Percentiles rank a stretch among this genome's conserved stretches.
These are phyloP conservation scores for Herminia tarsipennalis DNA, from an alignment of 2,888 invertebrate genomes.

Conservation along the genomic window DNA sequence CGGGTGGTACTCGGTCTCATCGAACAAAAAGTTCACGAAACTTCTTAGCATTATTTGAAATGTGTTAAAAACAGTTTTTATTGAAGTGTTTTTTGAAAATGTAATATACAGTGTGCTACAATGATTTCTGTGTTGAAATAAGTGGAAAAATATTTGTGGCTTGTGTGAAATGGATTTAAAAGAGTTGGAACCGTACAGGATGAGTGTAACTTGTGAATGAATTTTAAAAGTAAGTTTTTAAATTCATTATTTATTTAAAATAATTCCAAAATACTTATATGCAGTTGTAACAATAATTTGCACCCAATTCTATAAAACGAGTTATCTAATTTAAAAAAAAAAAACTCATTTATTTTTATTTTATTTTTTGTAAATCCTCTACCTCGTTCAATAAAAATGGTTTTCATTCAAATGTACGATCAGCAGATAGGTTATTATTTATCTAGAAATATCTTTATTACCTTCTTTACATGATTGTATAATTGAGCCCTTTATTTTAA, in stretches of 20 bases:
- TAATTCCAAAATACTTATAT: too few relatives aligned
- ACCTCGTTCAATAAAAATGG: too few relatives aligned
- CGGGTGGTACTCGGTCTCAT: constrained; percentile 14
- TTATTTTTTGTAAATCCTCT: too few relatives aligned
- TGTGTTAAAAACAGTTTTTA: background rate
- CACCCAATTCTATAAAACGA: too few relatives aligned
- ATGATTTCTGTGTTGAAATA: background rate
- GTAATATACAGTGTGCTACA: background rate
- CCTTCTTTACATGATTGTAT: too few relatives aligned
- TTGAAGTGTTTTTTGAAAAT: constrained; percentile 2
- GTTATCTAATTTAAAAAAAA: too few relatives aligned
- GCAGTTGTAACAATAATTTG: too few relatives aligned
- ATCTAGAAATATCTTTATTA: too few relatives aligned
- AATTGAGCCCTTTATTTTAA: too few relatives aligned
- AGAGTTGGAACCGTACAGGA: background rate
- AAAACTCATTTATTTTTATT: too few relatives aligned
- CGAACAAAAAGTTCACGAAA: constrained; percentile 28
- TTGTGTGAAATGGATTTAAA: constrained; percentile 1
- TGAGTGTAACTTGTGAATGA: background rate
- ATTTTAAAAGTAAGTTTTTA: constrained; percentile 4
- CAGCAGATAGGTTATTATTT: too few relatives aligned
- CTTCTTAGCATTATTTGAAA: constrained; percentile 10
- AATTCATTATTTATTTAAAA: background rate
- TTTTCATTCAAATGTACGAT: too few relatives aligned
- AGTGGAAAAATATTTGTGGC: background rate